phyloP scores from a whole-genome alignment of 2,113 vertebrate species.

The Marcusenius ussheri region DNA sequence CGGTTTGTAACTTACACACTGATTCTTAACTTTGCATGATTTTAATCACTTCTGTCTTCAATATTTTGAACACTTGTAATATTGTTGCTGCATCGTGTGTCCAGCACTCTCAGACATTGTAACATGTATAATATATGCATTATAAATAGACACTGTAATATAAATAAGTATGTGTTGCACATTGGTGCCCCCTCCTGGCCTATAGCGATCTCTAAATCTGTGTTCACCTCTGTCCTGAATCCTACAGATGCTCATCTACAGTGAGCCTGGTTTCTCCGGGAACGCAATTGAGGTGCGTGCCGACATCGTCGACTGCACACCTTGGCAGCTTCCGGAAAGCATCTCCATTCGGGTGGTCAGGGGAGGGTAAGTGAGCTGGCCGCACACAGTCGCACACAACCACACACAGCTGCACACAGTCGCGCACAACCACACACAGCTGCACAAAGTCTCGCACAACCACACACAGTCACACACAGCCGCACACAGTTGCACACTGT shows the following conservation, averaged over 20 bases:
- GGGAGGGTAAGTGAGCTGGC: slow-evolving; percentile 72
- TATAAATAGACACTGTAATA: not conserved
- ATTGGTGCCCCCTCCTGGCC: not conserved
- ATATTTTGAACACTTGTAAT: not conserved
- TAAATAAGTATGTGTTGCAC: not conserved
- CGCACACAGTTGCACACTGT: too few relatives aligned
- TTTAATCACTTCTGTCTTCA: not conserved
- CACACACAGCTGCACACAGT: not conserved
- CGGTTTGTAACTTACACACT: not conserved
- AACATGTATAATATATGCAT: not conserved
- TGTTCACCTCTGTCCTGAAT: not conserved
- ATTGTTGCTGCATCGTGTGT: not conserved
- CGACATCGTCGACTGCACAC: slow-evolving; percentile 64
- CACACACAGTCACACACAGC: not conserved
- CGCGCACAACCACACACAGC: not conserved
- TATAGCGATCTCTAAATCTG: not conserved
- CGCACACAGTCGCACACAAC: not conserved
- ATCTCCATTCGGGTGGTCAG: slow-evolving; percentile 80
- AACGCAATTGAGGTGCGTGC: slow-evolving; percentile 67
- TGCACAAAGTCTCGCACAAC: not conserved
- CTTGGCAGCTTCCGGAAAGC: slow-evolving; percentile 69
- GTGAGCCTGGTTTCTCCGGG: slow-evolving; percentile 65
- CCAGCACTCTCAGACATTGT: not conserved
- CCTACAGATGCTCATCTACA: slow-evolving; percentile 76
- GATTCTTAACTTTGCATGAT: not conserved